Percentiles rank a stretch among this genome's conserved stretches.
These are phyloP conservation scores for Drosophila ananassae DNA, from an alignment of 1,140 invertebrate genomes.

Conservation along the genomic window DNA sequence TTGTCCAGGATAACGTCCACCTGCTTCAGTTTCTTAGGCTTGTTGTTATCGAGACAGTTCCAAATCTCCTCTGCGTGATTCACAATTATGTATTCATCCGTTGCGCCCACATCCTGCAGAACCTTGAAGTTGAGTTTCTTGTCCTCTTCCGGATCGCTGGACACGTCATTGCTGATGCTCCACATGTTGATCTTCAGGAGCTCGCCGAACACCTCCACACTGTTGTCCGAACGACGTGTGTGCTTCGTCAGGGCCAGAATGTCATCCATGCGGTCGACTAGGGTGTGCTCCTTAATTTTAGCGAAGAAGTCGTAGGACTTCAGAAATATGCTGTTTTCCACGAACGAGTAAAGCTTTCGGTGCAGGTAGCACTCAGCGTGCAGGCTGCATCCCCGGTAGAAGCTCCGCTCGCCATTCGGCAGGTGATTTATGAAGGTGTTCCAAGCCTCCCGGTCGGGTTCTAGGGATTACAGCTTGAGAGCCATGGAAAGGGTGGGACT, in stretches of 20 bases:
- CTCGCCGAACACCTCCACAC: slow-evolving; percentile 85
- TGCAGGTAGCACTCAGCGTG: slow-evolving; percentile 98
- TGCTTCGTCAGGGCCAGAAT: slow-evolving; percentile 86
- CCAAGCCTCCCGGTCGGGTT: slow-evolving; percentile 84
- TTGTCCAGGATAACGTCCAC: slow-evolving; percentile 96
- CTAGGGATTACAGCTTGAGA: slow-evolving; percentile 13
- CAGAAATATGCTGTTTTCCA: slow-evolving; percentile 89
- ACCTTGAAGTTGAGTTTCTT: slow-evolving; percentile 84
- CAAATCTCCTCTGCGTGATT: slow-evolving; percentile 88
- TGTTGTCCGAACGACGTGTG: slow-evolving; percentile 51
- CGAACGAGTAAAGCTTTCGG: slow-evolving; percentile 91
- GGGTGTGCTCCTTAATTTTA: slow-evolving; percentile 88
- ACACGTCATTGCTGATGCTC: slow-evolving; percentile 93
- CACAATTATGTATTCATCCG: slow-evolving; percentile 88
- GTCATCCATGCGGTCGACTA: slow-evolving; percentile 85
- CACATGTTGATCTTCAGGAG: slow-evolving; percentile 88
- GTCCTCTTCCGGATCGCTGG: slow-evolving; percentile 86
- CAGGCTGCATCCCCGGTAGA: slow-evolving; percentile 94
- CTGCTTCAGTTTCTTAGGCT: slow-evolving; percentile 38
- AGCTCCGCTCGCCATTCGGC: slow-evolving; percentile 85
- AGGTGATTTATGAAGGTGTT: slow-evolving; percentile 84
- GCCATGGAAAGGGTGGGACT: not conserved
- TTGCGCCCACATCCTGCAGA: slow-evolving; percentile 86
- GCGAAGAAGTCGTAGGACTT: slow-evolving; percentile 91
- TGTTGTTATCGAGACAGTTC: slow-evolving; percentile 64